phyloP scores from a whole-genome alignment of 2,888 invertebrate species.

The Tetrapedia diversipes region DNA sequence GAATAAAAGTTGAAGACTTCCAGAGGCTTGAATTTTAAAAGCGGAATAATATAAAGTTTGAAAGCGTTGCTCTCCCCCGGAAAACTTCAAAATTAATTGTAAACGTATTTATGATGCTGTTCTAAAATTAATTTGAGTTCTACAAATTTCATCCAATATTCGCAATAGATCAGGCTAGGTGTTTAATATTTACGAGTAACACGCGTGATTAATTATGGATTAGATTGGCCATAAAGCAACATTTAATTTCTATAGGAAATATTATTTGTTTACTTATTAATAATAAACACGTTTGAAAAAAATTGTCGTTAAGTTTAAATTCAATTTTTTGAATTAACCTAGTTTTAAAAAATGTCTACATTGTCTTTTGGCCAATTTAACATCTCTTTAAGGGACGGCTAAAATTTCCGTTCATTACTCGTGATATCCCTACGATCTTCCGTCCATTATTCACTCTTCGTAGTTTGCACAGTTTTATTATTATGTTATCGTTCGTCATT shows the following conservation, averaged over 20 bases:
- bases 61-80: too few relatives aligned
- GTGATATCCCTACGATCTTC: conserved; percentile 13
- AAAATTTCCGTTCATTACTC: conserved; percentile 26
- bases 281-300: too few relatives aligned
- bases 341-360: too few relatives aligned
- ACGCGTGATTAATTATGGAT: too few relatives aligned
- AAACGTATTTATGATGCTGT: neutral
- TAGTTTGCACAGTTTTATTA: conserved; percentile 11
- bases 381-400: conserved; percentile 15
- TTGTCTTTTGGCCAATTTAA: conserved; percentile 15
- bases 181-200: too few relatives aligned
- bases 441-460: neutral
- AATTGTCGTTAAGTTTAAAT: too few relatives aligned
- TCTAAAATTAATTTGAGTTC: neutral
- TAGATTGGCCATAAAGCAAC: too few relatives aligned
- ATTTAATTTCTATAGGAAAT: neutral
- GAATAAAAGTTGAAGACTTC: neutral
- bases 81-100: neutral
- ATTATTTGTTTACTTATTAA: too few relatives aligned
- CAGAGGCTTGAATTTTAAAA: neutral
- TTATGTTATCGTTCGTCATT: conserved; percentile 4
- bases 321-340: too few relatives aligned
- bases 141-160: too few relatives aligned
- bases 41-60: conserved; percentile 1
- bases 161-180: too few relatives aligned